These are phyloP conservation scores for Scomber colias DNA, from an alignment of 2,113 vertebrate genomes.

Conservation along the genomic window DNA sequence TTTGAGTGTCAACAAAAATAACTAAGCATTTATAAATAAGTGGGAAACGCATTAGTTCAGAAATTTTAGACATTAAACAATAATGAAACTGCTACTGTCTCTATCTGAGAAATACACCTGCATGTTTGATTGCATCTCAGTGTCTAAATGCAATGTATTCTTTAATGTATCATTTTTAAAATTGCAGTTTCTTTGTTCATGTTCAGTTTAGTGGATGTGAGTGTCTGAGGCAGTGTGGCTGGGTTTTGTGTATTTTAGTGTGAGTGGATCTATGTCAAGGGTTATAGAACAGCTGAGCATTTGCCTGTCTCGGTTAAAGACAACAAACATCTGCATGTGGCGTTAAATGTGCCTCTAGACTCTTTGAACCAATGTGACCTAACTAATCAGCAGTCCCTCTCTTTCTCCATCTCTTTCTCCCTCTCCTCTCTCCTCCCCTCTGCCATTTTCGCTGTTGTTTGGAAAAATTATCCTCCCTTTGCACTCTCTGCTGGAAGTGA, in stretches of 20 bases:
- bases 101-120: conserved; percentile 6
- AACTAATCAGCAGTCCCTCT: conserved; percentile 60
- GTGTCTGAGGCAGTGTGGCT: background rate
- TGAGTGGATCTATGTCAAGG: conserved; percentile 37
- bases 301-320: conserved; percentile 30
- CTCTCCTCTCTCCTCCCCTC: conserved; percentile 48
- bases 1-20: background rate
- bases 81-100: background rate
- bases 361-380: conserved; percentile 58
- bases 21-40: background rate
- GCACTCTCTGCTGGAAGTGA: conserved; percentile 71
- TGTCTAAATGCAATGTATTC: background rate
- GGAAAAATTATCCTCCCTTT: conserved; percentile 80
- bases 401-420: conserved; percentile 56
- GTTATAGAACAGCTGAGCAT: conserved; percentile 55
- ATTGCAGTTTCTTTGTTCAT: conserved; percentile 21
- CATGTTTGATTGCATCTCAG: background rate
- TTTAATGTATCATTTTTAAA: background rate
- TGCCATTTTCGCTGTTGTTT: conserved; percentile 79
- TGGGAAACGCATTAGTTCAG: background rate
- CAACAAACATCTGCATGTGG: conserved; percentile 55
- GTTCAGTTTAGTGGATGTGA: conserved; percentile 9
- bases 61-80: background rate
- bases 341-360: conserved; percentile 44
- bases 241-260: conserved; percentile 39